A percentile compares a stretch with the other conserved stretches of the same genome.
Evolutionary conservation across 1,140 invertebrate genomes (phyloP).

Genomic region (Brachionus koreanus): DNA sequence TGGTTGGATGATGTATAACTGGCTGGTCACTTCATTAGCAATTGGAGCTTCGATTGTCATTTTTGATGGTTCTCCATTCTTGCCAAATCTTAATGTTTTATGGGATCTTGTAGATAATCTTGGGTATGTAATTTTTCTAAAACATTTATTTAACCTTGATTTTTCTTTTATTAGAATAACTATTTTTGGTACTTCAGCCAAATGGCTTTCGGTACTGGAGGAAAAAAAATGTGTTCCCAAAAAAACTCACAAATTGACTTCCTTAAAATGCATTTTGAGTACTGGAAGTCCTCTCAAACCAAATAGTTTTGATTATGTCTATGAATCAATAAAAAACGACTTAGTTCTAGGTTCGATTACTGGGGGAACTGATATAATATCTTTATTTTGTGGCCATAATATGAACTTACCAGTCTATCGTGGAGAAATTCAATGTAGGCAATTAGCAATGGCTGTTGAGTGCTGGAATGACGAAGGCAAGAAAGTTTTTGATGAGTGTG

Average conservation of each 20-base stretch:
- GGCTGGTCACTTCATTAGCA: conserved; percentile 57
- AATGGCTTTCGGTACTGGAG: conserved; percentile 63
- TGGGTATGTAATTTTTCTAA: conserved; percentile 49
- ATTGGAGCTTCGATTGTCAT: conserved; percentile 62
- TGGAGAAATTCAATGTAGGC: conserved; percentile 63
- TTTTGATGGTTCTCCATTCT: conserved; percentile 64
- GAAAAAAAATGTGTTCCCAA: conserved; percentile 53
- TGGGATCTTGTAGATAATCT: conserved; percentile 63
- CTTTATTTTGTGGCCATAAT: conserved; percentile 64
- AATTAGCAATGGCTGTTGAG: conserved; percentile 62
- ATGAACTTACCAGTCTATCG: conserved; percentile 61
- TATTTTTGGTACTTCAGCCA: conserved; percentile 64
- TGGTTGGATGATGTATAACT: conserved; percentile 69
- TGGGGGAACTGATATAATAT: conserved; percentile 65
- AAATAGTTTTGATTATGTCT: conserved; percentile 63
- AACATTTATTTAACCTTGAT: neutral
- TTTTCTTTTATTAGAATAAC: conserved; percentile 58
- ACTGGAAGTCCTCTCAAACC: conserved; percentile 65
- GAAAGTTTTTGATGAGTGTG: conserved; percentile 58
- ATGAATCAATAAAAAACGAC: conserved; percentile 62
- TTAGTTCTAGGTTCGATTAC: conserved; percentile 63
- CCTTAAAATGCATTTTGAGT: conserved; percentile 61
- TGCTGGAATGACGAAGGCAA: conserved; percentile 59
- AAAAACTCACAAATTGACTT: conserved; percentile 58
- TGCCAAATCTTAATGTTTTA: conserved; percentile 60